A percentile compares a stretch with the other conserved stretches of the same genome.
phyloP scores from a whole-genome alignment of 2,113 vertebrate species.

The Perognathus longimembris region DNA sequence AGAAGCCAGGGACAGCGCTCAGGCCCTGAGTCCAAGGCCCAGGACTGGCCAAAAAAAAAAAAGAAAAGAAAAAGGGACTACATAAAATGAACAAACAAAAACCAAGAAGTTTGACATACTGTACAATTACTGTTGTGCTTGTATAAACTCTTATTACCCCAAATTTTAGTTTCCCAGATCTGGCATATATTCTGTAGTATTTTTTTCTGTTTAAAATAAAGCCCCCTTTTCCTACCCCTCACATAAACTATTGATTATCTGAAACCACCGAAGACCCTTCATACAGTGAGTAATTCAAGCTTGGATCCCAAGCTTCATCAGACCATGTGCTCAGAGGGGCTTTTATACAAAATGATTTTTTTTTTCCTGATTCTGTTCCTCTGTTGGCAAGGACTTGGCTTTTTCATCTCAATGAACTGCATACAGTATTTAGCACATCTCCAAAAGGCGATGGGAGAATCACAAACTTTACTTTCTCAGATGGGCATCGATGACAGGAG shows the following conservation, averaged over 20 bases:
- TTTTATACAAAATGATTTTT: constrained; percentile 31
- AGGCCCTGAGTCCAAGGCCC: no score
- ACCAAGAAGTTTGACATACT: neutral
- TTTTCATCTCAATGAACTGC: constrained; percentile 30
- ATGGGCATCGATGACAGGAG: no score
- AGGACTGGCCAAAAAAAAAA: no score
- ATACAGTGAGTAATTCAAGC: constrained; percentile 23
- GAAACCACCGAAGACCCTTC: neutral
- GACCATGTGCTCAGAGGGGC: constrained; percentile 1
- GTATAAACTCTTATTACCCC: neutral
- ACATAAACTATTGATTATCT: constrained; percentile 48
- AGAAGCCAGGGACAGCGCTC: no score
- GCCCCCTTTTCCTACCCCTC: constrained; percentile 49
- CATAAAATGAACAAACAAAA: no score
- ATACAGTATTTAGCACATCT: constrained; percentile 37
- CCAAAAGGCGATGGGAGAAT: neutral
- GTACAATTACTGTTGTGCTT: constrained; percentile 16
- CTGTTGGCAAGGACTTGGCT: constrained; percentile 33
- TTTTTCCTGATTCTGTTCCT: constrained; percentile 51
- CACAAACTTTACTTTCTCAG: neutral
- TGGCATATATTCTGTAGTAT: neutral
- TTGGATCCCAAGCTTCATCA: neutral
- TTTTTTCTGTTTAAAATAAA: constrained; percentile 36
- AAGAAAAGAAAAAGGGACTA: no score
- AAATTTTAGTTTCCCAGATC: constrained; percentile 2